Base-by-base conservation (phyloP, 1,140 invertebrate species). In the Asbolus verrucosus region DNA sequence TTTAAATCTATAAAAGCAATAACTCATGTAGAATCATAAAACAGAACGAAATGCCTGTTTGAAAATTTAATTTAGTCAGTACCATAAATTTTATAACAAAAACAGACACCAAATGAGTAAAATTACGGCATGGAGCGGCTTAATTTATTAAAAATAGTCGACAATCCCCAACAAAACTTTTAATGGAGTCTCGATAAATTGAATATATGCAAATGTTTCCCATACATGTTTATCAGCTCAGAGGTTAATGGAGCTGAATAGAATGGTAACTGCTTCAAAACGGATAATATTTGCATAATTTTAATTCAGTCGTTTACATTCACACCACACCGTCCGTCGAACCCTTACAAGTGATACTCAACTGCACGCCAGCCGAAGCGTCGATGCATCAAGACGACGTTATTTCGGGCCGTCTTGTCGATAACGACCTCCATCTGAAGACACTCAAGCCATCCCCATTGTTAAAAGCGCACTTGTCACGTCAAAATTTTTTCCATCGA, bases 271-370 rank as follows among this genome's bases (percentile, higher is more conserved):
- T 27, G 46, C 46, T 54, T 24, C n/a, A 54, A 54, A 54, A 54
- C 46, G 46, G 46, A 54, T 54, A 54, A 54, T 54, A 54, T 54
- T 54, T 54, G 46, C 46, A 54, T 54, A 54, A 54, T 54, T 54
- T 54, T 54, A 54, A 54, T 54, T 54, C 46, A 27, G 46, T 21
- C 46, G 46, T 54, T 54, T 54, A 54, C 21, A 54, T 54, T 54
- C 46, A 54, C 46, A 54, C 46, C 46, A 54, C 46, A 54, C 46
- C 46, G 46, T 54, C 46, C 46, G 21, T 54, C 46, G 46, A 54
- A 54, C 46, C 46, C 46, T 54, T 13, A 24, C 19, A 54, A 54
- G 46, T 54, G 46, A 54, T 14, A 54, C 46, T 54, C 46, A n/a
- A 27, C 46, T 5, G 21, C 41, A 46, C 46, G 46, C 19, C 21